Evolutionary conservation across 2,888 invertebrate species (phyloP).

Genomic region (Netelia virgata): DNA sequence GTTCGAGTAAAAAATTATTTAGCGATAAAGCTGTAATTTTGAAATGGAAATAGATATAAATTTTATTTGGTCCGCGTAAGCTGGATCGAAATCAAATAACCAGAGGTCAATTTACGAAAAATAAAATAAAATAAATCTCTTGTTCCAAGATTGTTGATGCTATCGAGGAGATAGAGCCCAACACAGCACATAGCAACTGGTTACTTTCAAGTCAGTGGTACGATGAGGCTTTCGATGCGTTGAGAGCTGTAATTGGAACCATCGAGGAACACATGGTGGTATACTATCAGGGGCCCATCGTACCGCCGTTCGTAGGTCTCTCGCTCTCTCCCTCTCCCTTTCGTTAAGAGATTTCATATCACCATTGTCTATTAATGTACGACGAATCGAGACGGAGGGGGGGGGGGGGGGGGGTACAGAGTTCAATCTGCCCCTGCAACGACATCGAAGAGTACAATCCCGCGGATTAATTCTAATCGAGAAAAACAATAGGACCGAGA

Average conservation of each 20-base stretch:
- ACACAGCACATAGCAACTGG: constrained; percentile 49
- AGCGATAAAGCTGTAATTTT: no score
- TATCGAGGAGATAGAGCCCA: background rate
- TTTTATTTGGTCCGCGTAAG: background rate
- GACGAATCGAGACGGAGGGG: constrained; percentile 39
- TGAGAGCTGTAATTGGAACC: constrained; percentile 74
- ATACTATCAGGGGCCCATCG: constrained; percentile 29
- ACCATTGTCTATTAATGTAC: constrained; percentile 55
- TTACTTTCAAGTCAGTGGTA: constrained; percentile 55
- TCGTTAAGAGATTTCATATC: constrained; percentile 67
- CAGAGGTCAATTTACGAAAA: background rate
- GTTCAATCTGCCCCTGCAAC: constrained; percentile 1
- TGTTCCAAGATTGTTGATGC: background rate
- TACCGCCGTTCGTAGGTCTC: constrained; percentile 26
- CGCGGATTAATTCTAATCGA: background rate
- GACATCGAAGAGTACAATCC: background rate
- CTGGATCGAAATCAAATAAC: constrained; percentile 7
- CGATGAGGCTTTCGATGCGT: constrained; percentile 70
- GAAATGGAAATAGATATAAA: background rate
- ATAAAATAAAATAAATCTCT: background rate
- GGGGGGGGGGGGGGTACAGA: constrained; percentile 45
- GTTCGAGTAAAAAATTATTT: no score
- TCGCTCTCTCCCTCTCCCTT: background rate
- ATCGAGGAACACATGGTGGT: constrained; percentile 62
- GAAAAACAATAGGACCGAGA: background rate